Base-by-base conservation (phyloP, 2,888 invertebrate genomes). In the Spilarctia lutea region DNA sequence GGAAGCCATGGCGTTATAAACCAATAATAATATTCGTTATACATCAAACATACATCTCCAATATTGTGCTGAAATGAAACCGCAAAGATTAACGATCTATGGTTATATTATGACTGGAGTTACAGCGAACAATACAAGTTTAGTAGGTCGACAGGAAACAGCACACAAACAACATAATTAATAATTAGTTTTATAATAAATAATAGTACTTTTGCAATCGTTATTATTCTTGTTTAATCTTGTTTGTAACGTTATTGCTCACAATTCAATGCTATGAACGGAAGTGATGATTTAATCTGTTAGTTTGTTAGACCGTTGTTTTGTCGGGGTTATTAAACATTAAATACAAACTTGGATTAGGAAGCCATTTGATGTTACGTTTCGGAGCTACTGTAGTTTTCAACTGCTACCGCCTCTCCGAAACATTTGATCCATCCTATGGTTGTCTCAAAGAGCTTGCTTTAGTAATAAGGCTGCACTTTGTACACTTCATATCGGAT, bases 241-340 rank as follows among this genome's bases (percentile, higher is more conserved):
- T 16, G 69, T 70, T 73, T 42, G 16, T 24, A 72, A 73, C 66
- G 42, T 60, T 73, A 73, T 66, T 73, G 67, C 35, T 45, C 60
- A 39, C 45, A 35, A 66, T 72, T 69, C 27, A 45, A 67, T 73
- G 73, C 71, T 73, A 71, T 68, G 60, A 71, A 72, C 84, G 83
- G 83, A 84, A 82, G 73, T 76, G 63, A 75, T 78, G 77, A 84
- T 84, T 76, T 74, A 78, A 83, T 83, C 76, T 71, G 72, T 74
- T 35, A 20, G 27, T 52, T n/a, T 65, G 52, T 52, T 27, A 16
- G 20, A 20, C 27, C 16, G 70, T 69, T 69, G n/a, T 60, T n/a
- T 68, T 42, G 39, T 39, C 45, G 10, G 42, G 56, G 60, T 39
- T 67, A 45, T 27, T 16, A 10, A 60, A 27, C 56, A 27, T 27